Conservation (phyloP, 2,888 invertebrate genomes). For the Limnephilus auricula region DNA sequence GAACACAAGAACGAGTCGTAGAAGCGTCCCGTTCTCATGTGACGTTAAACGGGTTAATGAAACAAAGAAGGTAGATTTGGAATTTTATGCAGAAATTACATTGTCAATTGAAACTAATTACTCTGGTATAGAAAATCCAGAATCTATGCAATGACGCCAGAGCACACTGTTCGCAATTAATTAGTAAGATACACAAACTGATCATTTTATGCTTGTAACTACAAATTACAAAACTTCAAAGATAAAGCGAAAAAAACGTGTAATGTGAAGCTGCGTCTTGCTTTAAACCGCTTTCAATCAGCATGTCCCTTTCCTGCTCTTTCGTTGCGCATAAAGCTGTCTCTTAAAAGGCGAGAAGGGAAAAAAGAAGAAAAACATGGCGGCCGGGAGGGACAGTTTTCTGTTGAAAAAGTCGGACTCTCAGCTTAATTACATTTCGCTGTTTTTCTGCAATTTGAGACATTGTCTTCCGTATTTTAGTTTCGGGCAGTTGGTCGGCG, state of each 20-base stretch:
- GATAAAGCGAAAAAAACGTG: background rate
- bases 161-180: no score
- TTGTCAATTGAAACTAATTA: no score
- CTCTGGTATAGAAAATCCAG: no score
- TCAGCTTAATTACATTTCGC: conserved; percentile 38
- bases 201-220: background rate
- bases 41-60: no score
- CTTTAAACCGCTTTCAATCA: background rate
- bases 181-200: background rate
- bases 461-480: conserved; percentile 20
- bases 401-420: conserved; percentile 13
- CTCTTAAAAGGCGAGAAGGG: background rate
- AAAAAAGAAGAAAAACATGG: conserved; percentile 4
- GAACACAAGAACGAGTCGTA: no score
- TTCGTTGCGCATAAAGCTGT: background rate
- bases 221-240: background rate
- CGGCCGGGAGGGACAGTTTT: background rate
- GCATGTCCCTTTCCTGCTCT: background rate
- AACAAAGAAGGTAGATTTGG: no score
- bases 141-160: background rate
- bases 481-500: conserved; percentile 9
- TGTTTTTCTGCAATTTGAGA: conserved; percentile 37
- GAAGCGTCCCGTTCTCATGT: no score
- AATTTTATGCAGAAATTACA: no score
- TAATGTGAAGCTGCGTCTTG: background rate